Evolutionary conservation across 2,113 vertebrate species (phyloP).

Genomic region (Alligator mississippiensis): DNA sequence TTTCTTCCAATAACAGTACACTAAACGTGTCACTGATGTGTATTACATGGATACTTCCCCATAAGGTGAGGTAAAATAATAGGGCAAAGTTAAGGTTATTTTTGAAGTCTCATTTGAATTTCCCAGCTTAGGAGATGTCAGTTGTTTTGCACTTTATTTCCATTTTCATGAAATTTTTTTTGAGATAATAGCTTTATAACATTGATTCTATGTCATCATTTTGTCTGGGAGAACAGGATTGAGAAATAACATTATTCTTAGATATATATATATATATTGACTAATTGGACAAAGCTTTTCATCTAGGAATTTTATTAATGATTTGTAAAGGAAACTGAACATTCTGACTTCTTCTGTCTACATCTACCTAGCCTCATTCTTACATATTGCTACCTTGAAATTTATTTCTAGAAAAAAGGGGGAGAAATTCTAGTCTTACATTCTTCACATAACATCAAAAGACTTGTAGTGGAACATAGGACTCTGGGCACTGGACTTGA

Average conservation of each 20-base stretch:
- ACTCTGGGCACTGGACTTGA: too few species aligned
- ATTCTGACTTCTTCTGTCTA: not conserved
- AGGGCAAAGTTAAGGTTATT: not conserved
- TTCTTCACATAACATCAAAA: not conserved
- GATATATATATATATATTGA: slow-evolving; percentile 31
- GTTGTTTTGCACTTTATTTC: not conserved
- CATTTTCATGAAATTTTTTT: not conserved
- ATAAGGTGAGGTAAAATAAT: not conserved
- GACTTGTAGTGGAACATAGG: not conserved
- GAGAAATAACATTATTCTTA: slow-evolving; percentile 48
- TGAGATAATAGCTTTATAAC: not conserved
- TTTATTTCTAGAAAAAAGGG: not conserved
- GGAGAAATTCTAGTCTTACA: not conserved
- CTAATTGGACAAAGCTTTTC: slow-evolving; percentile 44
- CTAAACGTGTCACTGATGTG: not conserved
- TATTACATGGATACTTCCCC: not conserved
- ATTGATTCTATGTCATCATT: not conserved
- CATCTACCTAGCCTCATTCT: not conserved
- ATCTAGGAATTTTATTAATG: slow-evolving; percentile 37
- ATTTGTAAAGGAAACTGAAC: slow-evolving; percentile 47
- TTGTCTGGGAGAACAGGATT: slow-evolving; percentile 39
- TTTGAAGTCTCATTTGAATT: not conserved
- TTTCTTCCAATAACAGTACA: not conserved
- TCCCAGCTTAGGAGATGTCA: not conserved
- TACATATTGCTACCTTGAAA: not conserved